Conservation (phyloP, 2,797 vertebrate species). For the Toxotes lorentzi region DNA sequence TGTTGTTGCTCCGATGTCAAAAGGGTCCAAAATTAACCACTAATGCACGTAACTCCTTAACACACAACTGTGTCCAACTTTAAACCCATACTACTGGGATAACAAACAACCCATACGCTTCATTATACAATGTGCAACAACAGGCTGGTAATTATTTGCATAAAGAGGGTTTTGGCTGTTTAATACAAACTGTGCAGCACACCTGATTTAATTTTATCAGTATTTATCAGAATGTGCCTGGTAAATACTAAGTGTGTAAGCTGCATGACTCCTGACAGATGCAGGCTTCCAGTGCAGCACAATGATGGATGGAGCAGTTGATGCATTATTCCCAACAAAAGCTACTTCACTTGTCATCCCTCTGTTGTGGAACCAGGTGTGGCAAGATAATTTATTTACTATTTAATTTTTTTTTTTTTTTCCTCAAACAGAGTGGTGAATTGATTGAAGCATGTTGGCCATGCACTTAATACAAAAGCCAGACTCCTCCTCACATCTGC, state of each 20-base stretch:
- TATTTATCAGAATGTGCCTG: slow-evolving; percentile 33
- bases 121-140: background rate
- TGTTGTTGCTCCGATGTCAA: too few relatives aligned
- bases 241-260: slow-evolving; percentile 8
- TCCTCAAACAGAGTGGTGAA: slow-evolving; percentile 34
- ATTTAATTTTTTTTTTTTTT: slow-evolving; percentile 37
- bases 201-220: slow-evolving; percentile 64
- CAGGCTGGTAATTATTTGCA: slow-evolving; percentile 19
- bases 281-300: slow-evolving; percentile 35
- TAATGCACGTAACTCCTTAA: background rate
- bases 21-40: too few relatives aligned
- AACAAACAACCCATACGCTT: background rate
- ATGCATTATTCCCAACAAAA: slow-evolving; percentile 54
- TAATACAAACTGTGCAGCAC: slow-evolving; percentile 56
- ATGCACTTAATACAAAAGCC: slow-evolving; percentile 46
- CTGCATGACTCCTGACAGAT: slow-evolving; percentile 54
- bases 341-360: slow-evolving; percentile 51
- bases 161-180: slow-evolving; percentile 19
- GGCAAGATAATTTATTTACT: slow-evolving; percentile 52
- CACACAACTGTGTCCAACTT: background rate
- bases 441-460: slow-evolving; percentile 36
- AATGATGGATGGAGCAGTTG: slow-evolving; percentile 51
- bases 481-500: slow-evolving; percentile 45
- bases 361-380: slow-evolving; percentile 53
- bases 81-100: too few relatives aligned